Conservation (phyloP, 1,140 invertebrate species). For the Drosophila baimaii region DNA sequence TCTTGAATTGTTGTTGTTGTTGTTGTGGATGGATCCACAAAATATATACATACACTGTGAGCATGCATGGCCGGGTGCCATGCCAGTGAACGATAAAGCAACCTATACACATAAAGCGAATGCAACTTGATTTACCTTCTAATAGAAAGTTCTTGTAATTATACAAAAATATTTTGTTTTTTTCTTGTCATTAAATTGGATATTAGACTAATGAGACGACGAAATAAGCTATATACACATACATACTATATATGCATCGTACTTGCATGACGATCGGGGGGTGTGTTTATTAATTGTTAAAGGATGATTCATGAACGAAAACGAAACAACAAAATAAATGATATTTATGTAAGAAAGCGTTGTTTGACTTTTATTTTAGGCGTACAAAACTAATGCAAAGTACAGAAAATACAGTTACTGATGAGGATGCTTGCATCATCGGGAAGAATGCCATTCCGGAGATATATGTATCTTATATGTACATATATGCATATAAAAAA, state of each 20-base stretch:
- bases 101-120: not conserved
- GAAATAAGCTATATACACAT: not conserved
- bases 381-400: too few species aligned
- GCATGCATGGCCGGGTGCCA: too few species aligned
- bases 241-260: conserved; percentile 16
- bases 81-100: conserved; percentile 31
- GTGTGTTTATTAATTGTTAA: conserved; percentile 22
- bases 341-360: conserved; percentile 39
- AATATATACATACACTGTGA: conserved; percentile 42
- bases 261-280: conserved; percentile 2
- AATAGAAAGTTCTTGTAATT: conserved; percentile 39
- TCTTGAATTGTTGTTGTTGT: conserved; percentile 45
- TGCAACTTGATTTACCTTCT: conserved; percentile 10
- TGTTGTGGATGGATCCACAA: conserved; percentile 20
- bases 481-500: too few species aligned
- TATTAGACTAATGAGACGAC: conserved; percentile 18
- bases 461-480: too few species aligned
- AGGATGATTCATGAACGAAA: conserved; percentile 31
- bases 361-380: conserved; percentile 15
- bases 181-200: conserved; percentile 2
- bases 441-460: too few species aligned
- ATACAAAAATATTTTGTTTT: conserved; percentile 23
- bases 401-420: too few species aligned
- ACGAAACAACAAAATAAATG: conserved; percentile 38
- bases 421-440: too few species aligned